These are phyloP conservation scores for Zygaena filipendulae DNA, from an alignment of 2,888 invertebrate genomes.

Conservation along the genomic window DNA sequence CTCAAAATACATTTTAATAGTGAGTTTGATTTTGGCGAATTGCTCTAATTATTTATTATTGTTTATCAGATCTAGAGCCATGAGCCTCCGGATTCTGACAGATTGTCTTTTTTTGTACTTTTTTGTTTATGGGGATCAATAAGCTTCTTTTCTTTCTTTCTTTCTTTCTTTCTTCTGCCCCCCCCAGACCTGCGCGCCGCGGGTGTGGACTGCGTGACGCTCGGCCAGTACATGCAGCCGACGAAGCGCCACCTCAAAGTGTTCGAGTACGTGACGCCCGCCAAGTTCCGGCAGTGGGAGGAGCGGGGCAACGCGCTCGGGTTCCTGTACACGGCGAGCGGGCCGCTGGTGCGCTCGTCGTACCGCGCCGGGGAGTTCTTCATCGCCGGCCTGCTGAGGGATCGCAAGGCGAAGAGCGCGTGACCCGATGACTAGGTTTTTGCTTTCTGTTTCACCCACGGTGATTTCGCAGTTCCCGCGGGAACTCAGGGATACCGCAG, in stretches of 20 bases:
- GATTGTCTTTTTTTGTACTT: no score
- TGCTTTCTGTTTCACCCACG: background rate
- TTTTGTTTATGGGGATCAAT: no score
- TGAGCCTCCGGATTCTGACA: no score
- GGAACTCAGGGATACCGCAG: no score
- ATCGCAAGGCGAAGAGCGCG: slow-evolving; percentile 52
- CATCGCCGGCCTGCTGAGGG: slow-evolving; percentile 81
- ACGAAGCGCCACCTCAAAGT: slow-evolving; percentile 95
- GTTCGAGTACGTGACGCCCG: slow-evolving; percentile 96
- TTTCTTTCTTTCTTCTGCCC: no score
- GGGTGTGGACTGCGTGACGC: slow-evolving; percentile 94
- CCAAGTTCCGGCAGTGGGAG: slow-evolving; percentile 92
- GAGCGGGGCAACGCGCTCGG: slow-evolving; percentile 83
- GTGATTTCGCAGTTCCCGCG: no score
- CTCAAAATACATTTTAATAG: no score
- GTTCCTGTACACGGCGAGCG: slow-evolving; percentile 97
- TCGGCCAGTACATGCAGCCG: slow-evolving; percentile 99
- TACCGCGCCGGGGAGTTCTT: slow-evolving; percentile 98
- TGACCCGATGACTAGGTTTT: slow-evolving; percentile 23
- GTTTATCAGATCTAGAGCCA: no score
- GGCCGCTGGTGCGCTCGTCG: slow-evolving; percentile 95
- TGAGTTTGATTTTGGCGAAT: no score
- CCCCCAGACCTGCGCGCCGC: slow-evolving; percentile 80
- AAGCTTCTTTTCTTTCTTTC: no score
- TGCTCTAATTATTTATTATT: no score